These are phyloP conservation scores for Denticeps clupeoides DNA, from an alignment of 2,797 vertebrate species.

Conservation along the genomic window DNA sequence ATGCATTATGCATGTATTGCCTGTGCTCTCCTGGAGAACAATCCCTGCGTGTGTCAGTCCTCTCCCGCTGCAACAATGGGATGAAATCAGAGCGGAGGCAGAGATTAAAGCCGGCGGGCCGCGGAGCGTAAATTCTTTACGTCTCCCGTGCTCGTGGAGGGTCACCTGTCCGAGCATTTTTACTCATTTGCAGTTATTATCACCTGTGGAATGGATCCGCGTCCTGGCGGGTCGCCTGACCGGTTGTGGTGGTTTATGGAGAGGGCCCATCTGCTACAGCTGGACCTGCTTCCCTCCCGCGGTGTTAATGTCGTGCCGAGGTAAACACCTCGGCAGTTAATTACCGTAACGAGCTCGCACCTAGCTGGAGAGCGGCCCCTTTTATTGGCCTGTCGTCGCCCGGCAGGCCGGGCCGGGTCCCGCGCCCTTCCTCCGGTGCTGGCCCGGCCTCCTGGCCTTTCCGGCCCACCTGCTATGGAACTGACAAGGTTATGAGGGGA, in stretches of 20 bases:
- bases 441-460: slow-evolving; percentile 16
- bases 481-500: slow-evolving; percentile 28
- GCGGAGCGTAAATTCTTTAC: too few relatives aligned
- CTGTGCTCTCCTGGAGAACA: slow-evolving; percentile 6
- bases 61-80: too few relatives aligned
- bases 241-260: slow-evolving; percentile 1
- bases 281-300: slow-evolving; percentile 23
- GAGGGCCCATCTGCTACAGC: slow-evolving; percentile 18
- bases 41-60: not conserved
- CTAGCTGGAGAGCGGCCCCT: slow-evolving; percentile 40
- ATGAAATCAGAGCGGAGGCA: too few relatives aligned
- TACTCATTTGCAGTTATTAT: too few relatives aligned
- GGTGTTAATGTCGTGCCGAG: slow-evolving; percentile 45
- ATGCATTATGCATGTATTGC: slow-evolving; percentile 37
- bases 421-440: slow-evolving; percentile 20
- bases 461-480: slow-evolving; percentile 35
- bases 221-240: too few relatives aligned
- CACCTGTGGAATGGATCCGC: too few relatives aligned
- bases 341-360: slow-evolving; percentile 54
- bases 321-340: slow-evolving; percentile 59
- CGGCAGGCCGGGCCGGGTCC: slow-evolving; percentile 21
- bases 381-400: slow-evolving; percentile 40
- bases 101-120: too few relatives aligned
- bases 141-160: too few relatives aligned
- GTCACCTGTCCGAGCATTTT: too few relatives aligned